Evolutionary conservation across 2,888 invertebrate genomes (phyloP), one percentile per base, ranked within the genome.

Genomic region (Cryptocheilus praepositus): DNA sequence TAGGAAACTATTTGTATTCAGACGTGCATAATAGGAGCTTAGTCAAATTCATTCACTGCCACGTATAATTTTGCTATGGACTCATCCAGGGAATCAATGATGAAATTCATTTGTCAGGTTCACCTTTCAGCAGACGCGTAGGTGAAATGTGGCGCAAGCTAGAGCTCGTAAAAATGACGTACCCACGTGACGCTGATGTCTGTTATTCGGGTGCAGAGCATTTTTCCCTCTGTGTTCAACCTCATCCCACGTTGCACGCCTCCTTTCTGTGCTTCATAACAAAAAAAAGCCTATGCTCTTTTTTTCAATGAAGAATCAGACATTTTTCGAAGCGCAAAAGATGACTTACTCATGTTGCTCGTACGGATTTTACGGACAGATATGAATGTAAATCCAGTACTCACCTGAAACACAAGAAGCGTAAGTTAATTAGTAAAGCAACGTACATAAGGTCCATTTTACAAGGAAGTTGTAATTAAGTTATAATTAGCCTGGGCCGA

Each of bases 331-430:
- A 36, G 36, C 11, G 3, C 11, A 11, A 11, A 11, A 36, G 36
- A 36, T 36, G 3, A 1, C 3, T 36, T 36, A 36, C 36, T 36
- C 36, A 36, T 11, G 22, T 13, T 21, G 11, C 21, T 7, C 60
- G 19, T 45, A 46, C 61, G 54, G 22, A 65, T 67, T 57, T 63
- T 19, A 16, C 56, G 70, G 76, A 72, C 71, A 78, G 75, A 28
- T 43, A 19, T 25, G 18, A n/a, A 22, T 13, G 21, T 13, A 18
- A 16, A 44, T 3, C 16, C 25, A 18, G 46, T 60, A 83, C 83
- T 83, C 77, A 83, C 83, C 83, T 83, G 71, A 45, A 83, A 83
- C 74, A 81, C 18, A 76, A 36, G 62, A 68, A 63, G n/a, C 60
- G 49, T 67, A 16, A 36, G 64, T 51, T 59, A 21, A 54, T 77